A percentile compares a stretch with the other conserved stretches of the same genome.
Conservation (phyloP, 2,113 vertebrate genomes). For the Urocitellus parryii region DNA sequence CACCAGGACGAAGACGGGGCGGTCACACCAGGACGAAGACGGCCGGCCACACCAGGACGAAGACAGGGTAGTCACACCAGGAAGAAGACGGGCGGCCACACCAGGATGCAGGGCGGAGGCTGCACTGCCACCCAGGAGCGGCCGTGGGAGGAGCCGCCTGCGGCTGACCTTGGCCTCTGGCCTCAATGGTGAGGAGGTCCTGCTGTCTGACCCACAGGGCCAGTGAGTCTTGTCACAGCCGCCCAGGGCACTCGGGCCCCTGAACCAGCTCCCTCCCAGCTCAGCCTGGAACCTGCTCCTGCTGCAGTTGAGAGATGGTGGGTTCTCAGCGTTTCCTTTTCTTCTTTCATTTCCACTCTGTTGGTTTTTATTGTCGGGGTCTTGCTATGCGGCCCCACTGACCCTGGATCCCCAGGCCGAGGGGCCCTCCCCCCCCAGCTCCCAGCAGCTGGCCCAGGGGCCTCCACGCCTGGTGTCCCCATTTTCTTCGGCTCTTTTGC, state of each 20-base stretch:
- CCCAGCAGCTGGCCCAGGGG: no score
- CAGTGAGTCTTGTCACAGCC: neutral
- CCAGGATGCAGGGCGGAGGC: neutral
- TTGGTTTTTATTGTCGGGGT: neutral
- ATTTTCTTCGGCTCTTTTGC: neutral
- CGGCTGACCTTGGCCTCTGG: neutral
- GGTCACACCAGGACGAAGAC: no score
- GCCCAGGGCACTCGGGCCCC: neutral
- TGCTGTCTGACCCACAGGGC: no score
- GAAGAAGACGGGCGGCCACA: neutral
- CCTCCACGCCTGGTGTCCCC: no score
- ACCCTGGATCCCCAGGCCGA: neutral
- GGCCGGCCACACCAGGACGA: no score
- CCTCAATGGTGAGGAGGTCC: neutral
- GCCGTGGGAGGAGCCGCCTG: neutral
- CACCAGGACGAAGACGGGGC: no score
- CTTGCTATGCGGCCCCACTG: no score
- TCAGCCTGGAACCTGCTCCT: neutral
- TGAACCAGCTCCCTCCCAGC: neutral
- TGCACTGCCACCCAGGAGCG: neutral
- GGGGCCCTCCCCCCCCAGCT: neutral
- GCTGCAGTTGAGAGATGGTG: accelerated
- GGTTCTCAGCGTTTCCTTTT: no score
- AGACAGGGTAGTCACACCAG: neutral
- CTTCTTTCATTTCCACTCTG: no score